A percentile compares a stretch with the other conserved stretches of the same genome.
Conservation (phyloP, 1,140 invertebrate species). For the Nomia melanderi region DNA sequence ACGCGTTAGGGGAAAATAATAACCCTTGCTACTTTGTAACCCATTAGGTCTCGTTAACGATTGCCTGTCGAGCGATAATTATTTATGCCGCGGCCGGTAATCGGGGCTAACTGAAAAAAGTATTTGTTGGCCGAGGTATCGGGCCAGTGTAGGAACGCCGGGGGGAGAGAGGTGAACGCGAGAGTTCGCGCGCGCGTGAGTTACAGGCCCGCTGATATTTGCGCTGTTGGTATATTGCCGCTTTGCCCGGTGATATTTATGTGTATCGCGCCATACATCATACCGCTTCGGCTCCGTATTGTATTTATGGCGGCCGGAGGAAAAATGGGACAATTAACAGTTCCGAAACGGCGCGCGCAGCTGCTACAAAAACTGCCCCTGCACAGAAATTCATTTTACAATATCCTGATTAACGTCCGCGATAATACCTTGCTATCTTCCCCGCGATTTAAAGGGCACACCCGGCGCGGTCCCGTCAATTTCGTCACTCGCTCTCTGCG, state of each 20-base stretch:
- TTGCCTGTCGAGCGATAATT: constrained; percentile 53
- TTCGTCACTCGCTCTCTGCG: too few species aligned
- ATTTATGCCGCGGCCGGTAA: constrained; percentile 50
- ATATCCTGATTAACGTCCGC: constrained; percentile 44
- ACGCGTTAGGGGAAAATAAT: constrained; percentile 39
- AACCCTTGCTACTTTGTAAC: constrained; percentile 43
- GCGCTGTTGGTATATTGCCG: constrained; percentile 49
- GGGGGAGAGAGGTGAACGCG: not conserved
- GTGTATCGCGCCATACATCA: constrained; percentile 58
- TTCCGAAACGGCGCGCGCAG: constrained; percentile 41
- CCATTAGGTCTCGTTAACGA: constrained; percentile 60
- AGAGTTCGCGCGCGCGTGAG: constrained; percentile 23
- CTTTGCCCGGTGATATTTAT: constrained; percentile 58
- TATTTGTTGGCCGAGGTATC: constrained; percentile 38
- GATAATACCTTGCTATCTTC: constrained; percentile 31
- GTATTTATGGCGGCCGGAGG: constrained; percentile 52
- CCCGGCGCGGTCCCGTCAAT: not conserved
- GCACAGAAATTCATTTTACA: constrained; percentile 41
- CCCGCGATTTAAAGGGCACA: constrained; percentile 20
- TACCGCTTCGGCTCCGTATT: constrained; percentile 51
- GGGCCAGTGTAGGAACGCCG: too few species aligned
- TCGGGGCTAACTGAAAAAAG: constrained; percentile 53
- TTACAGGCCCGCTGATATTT: constrained; percentile 61
- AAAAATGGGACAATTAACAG: constrained; percentile 53
- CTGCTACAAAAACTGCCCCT: constrained; percentile 43